Evolutionary conservation across 2,113 vertebrate genomes (phyloP), one percentile per base, ranked within the genome.

Genomic region (Prionailurus viverrinus): DNA sequence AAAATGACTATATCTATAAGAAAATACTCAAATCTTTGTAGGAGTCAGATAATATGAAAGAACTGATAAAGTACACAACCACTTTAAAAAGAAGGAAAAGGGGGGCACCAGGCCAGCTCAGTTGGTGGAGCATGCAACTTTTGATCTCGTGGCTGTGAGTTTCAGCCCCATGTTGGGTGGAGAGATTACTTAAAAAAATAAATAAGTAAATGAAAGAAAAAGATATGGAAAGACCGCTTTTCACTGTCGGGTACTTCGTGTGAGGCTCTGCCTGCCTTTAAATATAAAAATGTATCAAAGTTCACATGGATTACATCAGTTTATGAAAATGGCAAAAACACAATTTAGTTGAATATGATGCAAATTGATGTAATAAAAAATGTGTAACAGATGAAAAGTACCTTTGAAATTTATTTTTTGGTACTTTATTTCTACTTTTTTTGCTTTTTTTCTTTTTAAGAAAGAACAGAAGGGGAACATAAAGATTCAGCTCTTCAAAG

Each of bases 1-100:
- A 36, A 36, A 36, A 36, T 36, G 36, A 36, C 36, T 36, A 2
- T 53, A 29, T 14, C 33, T 63, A 48, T 36, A 87, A 48, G 58
- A 66, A 86, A 93, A 66, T 39, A 33, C 66, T 95, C 39, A 90
- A 76, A 87, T 82, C 53, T 91, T 65, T 41, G 21, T 51, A 68
- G 45, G 27, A 76, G 73, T 31, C 48, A 61, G 55, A 25, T 63
- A 76, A 58, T 51, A 31, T 10, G n/a, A 73, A 81, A 91, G 31
- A 91, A 65, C 23, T 74, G n/a, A 36, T 36, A 11, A 63, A 79
- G 33, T 33, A 91, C 4, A 45, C 4, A 78, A 53, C 4, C 16
- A 33, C 6, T 90, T 93, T 31, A 36, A 55, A 88, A 53, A 69
- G 13, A 81, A 53, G 36, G 3, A 45, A 74, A 41, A 74, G 13